phyloP scores from a whole-genome alignment of 2,888 invertebrate species.

The Coelinius sp. region DNA sequence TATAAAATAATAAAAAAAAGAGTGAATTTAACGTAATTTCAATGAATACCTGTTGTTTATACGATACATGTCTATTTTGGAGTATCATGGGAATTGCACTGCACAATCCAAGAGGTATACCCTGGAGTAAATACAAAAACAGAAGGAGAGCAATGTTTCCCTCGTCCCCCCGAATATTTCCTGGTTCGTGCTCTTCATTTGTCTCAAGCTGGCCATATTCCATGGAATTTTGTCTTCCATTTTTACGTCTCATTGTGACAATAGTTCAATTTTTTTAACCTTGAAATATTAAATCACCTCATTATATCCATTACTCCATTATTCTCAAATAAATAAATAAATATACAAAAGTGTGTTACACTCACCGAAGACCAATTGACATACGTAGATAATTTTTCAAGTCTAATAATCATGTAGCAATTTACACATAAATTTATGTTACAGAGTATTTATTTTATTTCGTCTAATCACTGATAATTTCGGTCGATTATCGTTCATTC shows the following conservation, averaged over 20 bases:
- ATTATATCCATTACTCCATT: not conserved
- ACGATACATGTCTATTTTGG: slow-evolving; percentile 92
- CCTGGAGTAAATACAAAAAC: slow-evolving; percentile 94
- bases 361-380: not conserved
- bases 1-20: not conserved
- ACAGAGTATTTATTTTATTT: not conserved
- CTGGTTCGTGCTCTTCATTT: slow-evolving; percentile 50
- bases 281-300: not conserved
- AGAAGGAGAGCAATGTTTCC: slow-evolving; percentile 88
- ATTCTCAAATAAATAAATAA: not conserved
- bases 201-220: slow-evolving; percentile 47
- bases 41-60: slow-evolving; percentile 86
- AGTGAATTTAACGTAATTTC: not conserved
- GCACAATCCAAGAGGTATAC: slow-evolving; percentile 94
- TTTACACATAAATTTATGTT: not conserved
- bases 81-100: slow-evolving; percentile 96
- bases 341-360: not conserved
- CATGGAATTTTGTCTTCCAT: slow-evolving; percentile 36
- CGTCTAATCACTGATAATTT: not conserved
- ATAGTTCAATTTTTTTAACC: not conserved
- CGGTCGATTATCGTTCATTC: not conserved
- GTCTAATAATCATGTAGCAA: not conserved
- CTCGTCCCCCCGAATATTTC: slow-evolving; percentile 77
- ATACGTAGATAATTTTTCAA: not conserved
- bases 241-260: slow-evolving; percentile 49